These are phyloP conservation scores for Altica lythri DNA, from an alignment of 2,888 invertebrate species.

Conservation along the genomic window DNA sequence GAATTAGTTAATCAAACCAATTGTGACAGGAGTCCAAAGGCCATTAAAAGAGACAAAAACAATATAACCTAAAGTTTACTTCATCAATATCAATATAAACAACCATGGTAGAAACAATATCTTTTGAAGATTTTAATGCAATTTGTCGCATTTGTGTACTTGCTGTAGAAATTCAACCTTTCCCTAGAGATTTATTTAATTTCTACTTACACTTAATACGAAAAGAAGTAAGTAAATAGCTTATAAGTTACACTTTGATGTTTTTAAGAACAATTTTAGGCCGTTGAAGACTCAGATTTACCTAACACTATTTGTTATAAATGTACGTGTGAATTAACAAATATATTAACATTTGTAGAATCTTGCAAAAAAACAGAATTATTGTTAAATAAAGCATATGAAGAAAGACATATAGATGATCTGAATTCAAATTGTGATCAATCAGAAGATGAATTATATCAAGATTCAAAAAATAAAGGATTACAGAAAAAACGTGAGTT, in stretches of 20 bases:
- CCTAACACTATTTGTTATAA: conserved; percentile 30
- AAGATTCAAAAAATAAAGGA: conserved; percentile 3
- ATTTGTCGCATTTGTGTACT: conserved; percentile 34
- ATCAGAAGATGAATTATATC: conserved; percentile 6
- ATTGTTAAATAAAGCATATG: conserved; percentile 18
- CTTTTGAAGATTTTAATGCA: conserved; percentile 22
- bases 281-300: conserved; percentile 8
- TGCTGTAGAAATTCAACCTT: conserved; percentile 20
- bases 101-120: conserved; percentile 19
- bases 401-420: conserved; percentile 7
- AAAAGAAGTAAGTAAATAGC: conserved; percentile 15
- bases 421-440: conserved; percentile 10
- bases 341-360: conserved; percentile 23
- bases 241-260: background rate
- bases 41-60: too few relatives aligned
- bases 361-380: conserved; percentile 25
- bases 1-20: too few relatives aligned
- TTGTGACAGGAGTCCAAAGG: too few relatives aligned
- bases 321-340: conserved; percentile 26
- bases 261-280: conserved; percentile 18
- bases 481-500: background rate
- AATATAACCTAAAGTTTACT: too few relatives aligned
- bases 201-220: conserved; percentile 18
- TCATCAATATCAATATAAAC: too few relatives aligned
- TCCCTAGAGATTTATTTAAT: conserved; percentile 19